Base-by-base conservation (phyloP, 2,797 vertebrate genomes). In the Lagocephalus sceleratus region DNA sequence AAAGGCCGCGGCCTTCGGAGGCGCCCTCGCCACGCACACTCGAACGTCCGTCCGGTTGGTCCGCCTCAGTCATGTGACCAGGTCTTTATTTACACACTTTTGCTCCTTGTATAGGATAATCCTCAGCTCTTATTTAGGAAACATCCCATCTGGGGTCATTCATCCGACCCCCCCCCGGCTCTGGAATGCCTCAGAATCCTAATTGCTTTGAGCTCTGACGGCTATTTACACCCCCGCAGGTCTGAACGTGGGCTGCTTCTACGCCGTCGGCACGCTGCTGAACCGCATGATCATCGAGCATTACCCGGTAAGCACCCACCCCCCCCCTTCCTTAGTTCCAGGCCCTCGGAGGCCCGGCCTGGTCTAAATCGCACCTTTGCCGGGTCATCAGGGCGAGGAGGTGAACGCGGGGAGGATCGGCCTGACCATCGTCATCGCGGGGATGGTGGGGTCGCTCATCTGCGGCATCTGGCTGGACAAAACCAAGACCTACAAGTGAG, bases 401-500 rank as follows among this genome's bases (percentile, higher is more conserved):
- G 87, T 98, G 83, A 98, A 98, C 60, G 97, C 95, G 75, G 97
- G 96, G 65, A 92, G 96, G 73, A 98, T 98, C 12, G 97, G 97
- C 35, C 92, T 98, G 55, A 98, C 95, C 42, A 95, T 99, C 26
- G 41, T 98, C 58, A 88, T 98, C 2, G 88, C 95, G 0, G 97
- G 97, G 42, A 97, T 98, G 94, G 79, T 68, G 2, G 97, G 96
- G 32, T 96, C 97, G 29, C 81, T 98, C 61, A 90, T 98, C 82
- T 92, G 94, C 1, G 97, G 97, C 20, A 47, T 98, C 66, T 99
- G 97, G 95, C 83, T 99, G 85, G 97, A 99, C 85, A 93, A 75
- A 86, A 93, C 93, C 39, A 98, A 97, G 88, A 94, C 93, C 3
- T 98, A 98, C 92, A 99, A 96, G 96, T 99, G 90, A 94, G 94